Evolutionary conservation across 2,797 vertebrate genomes (phyloP).

Genomic region (Ptychadena robeensis): DNA sequence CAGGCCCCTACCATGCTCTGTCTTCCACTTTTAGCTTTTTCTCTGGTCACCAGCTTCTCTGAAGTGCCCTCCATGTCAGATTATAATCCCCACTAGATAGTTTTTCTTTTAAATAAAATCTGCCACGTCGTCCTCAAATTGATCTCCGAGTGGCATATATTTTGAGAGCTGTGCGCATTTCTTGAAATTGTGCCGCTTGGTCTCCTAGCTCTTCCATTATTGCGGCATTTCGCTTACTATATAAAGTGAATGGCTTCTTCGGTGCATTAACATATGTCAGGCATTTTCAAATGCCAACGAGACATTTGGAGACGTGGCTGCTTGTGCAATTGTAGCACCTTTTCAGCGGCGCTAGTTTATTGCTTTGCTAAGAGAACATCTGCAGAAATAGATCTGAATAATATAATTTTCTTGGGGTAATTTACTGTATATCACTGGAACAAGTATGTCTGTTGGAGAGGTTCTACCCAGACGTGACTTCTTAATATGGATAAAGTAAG

Average conservation of each 20-base stretch:
- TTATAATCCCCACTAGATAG: not conserved
- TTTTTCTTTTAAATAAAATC: not conserved
- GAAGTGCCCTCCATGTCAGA: not conserved
- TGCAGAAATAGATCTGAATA: slow-evolving; percentile 17
- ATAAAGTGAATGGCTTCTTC: slow-evolving; percentile 37
- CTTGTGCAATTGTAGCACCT: slow-evolving; percentile 24
- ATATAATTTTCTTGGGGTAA: not conserved
- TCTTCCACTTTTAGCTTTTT: too few species aligned
- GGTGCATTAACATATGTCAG: slow-evolving; percentile 54
- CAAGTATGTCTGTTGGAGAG: too few species aligned
- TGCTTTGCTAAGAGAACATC: slow-evolving; percentile 37
- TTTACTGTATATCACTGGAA: not conserved
- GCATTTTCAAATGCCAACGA: slow-evolving; percentile 43
- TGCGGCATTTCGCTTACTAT: not conserved
- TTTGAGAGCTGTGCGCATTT: not conserved
- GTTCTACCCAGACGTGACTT: too few species aligned
- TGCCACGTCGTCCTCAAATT: not conserved
- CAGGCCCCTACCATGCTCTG: too few species aligned
- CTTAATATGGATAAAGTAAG: too few species aligned
- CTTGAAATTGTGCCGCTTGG: not conserved
- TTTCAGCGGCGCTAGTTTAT: not conserved
- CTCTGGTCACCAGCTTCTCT: too few species aligned
- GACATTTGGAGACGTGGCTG: slow-evolving; percentile 29
- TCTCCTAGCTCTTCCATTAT: not conserved
- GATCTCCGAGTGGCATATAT: not conserved